phyloP scores from a whole-genome alignment of 1,140 invertebrate species.

The Nephila pilipes region DNA sequence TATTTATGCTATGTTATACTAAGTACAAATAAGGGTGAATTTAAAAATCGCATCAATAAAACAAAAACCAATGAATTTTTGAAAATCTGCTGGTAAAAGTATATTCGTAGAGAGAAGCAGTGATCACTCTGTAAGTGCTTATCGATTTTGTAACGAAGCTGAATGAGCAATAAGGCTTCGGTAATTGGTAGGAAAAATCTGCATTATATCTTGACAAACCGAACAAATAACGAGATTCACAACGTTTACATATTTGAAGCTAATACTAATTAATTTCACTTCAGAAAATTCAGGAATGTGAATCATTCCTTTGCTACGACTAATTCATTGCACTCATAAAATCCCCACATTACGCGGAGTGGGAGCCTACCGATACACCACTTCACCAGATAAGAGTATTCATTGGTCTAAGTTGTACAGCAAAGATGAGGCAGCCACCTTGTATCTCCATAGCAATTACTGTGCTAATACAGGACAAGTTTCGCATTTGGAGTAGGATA shows the following conservation, averaged over 20 bases:
- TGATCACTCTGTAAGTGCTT: too few species aligned
- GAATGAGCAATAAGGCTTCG: too few species aligned
- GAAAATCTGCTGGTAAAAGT: too few species aligned
- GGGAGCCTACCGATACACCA: neutral
- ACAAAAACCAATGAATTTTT: too few species aligned
- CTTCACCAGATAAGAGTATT: constrained; percentile 31
- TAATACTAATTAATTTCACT: neutral
- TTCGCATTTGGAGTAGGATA: constrained; percentile 63
- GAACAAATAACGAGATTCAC: neutral
- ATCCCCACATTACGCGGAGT: constrained; percentile 1
- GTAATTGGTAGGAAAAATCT: too few species aligned
- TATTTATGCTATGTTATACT: too few species aligned
- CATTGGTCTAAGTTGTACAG: constrained; percentile 29
- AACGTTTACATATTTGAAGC: neutral
- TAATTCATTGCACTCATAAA: neutral
- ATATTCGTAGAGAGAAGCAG: too few species aligned
- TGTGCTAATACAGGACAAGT: constrained; percentile 71
- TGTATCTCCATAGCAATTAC: constrained; percentile 59
- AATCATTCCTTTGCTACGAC: neutral
- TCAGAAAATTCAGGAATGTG: neutral
- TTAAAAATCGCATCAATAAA: too few species aligned
- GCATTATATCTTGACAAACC: too few species aligned
- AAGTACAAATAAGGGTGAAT: too few species aligned
- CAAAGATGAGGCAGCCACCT: neutral
- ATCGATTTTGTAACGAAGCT: too few species aligned